Evolutionary conservation across 2,113 vertebrate genomes (phyloP).

Genomic region (Montifringilla adamsi): DNA sequence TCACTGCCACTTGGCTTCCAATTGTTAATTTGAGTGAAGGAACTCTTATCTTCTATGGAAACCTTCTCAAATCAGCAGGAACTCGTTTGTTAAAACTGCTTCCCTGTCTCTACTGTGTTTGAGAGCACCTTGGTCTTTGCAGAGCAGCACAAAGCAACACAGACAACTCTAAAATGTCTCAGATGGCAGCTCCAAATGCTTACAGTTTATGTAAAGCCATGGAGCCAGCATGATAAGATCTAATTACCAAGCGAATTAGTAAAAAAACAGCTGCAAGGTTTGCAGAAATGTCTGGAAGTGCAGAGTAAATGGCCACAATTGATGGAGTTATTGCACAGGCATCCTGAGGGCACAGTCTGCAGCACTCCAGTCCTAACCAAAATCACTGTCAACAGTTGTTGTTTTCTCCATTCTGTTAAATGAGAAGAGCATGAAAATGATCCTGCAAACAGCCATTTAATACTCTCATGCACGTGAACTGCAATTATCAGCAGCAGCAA

Average conservation of each 20-base stretch:
- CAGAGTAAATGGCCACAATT: conserved; percentile 56
- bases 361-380: conserved; percentile 33
- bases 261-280: conserved; percentile 66
- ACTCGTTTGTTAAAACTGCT: neutral
- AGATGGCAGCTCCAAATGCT: conserved; percentile 58
- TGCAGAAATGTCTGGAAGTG: conserved; percentile 57
- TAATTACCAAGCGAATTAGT: conserved; percentile 64
- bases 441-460: conserved; percentile 46
- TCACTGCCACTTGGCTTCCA: neutral
- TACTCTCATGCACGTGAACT: conserved; percentile 32
- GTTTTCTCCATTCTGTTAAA: conserved; percentile 40
- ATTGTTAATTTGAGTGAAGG: neutral
- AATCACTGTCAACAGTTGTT: conserved; percentile 39
- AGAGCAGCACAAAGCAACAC: neutral
- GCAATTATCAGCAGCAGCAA: conserved; percentile 59
- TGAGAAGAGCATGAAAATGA: conserved; percentile 33
- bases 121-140: neutral
- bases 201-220: conserved; percentile 62
- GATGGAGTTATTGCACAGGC: conserved; percentile 53
- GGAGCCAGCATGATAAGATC: conserved; percentile 66
- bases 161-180: neutral
- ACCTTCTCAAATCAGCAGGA: neutral
- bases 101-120: neutral
- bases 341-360: conserved; percentile 57
- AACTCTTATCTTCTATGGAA: neutral